Base-by-base conservation (phyloP, 53 echinoderm and acorn worm genomes). In the Stichopus horrens region DNA sequence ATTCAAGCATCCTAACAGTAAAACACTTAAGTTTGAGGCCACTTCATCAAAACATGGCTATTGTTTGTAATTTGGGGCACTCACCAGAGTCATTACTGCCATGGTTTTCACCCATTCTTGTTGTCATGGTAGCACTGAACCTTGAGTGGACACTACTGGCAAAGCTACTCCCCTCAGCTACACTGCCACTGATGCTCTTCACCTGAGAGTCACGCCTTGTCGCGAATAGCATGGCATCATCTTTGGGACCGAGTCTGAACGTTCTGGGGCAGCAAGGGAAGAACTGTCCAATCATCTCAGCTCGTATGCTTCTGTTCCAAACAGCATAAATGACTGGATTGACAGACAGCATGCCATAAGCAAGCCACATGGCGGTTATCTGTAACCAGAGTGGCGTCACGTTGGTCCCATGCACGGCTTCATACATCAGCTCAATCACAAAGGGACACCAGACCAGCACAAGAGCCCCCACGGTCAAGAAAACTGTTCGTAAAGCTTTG, bases 51-150 rank as follows among this genome's bases (percentile, higher is more conserved):
- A 37, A 37, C 37, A 37, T 37, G 37, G 37, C 76, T 81, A 11
- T 86, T 83, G 86, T 75, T n/a, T 78, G 9, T 37, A 37, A 37
- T 37, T 37, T 37, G 0, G 2, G 37, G 37, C 8, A 77, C 94
- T 86, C 58, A 96, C 96, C 96, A 73, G 96, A 96, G 76, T 94
- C 96, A 88, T 94, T 92, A 76, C 94, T 96, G 79, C 92, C 92
- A 74, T 92, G 89, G 51, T 89, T 89, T 52, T 73, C 89, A 14
- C 78, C 88, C 54, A 88, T 77, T 66, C 65, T 89, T 52, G 92
- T 92, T 6, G 89, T 76, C 74, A 55, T 76, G 51, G 89, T 89
- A 18, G n/a, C 87, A 75, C 87, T 87, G 37, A 85, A 85, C 57
- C 87, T 74, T 74, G 89, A 86, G 55, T 91, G 83, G 7, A 66